Base-by-base conservation (phyloP, 1,140 invertebrate species). In the Triops longicaudatus region DNA sequence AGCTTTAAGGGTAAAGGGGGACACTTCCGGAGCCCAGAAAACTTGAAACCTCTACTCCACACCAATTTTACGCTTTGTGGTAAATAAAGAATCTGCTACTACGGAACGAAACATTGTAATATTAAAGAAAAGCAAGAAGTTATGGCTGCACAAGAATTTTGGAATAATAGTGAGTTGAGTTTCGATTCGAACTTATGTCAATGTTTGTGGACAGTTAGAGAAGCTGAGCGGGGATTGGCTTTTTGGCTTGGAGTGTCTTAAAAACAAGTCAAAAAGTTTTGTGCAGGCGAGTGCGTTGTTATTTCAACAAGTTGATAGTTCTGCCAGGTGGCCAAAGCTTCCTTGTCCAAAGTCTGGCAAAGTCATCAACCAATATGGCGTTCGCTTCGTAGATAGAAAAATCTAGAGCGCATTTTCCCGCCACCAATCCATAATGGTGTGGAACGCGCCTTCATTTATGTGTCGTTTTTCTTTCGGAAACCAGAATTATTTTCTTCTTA, bases 291-390 rank as follows among this genome's bases (percentile, higher is more conserved):
- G n/a, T 63, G 7, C 50, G 50, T 63, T 63, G 50, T 63, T 63
- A 63, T 63, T 63, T 63, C 50, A 63, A 63, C 50, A 63, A 63
- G 50, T 63, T 63, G 50, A 63, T 63, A 63, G 50, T 63, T 63
- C 50, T 63, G 50, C 50, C 50, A 63, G 50, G 50, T 63, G 50
- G 50, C 50, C 50, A 22, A 63, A 22, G 7, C 31, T 22, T 63
- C 50, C 50, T 63, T 63, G 50, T 63, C 50, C 17, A 37, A 37
- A 63, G 50, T 63, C 50, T 63, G 50, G 50, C 50, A 63, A 63
- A 63, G 50, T 63, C 50, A 63, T 63, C 50, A 63, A 22, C 50
- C 50, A 63, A 63, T 22, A 17, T 63, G 17, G 50, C 22, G 22
- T 37, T 17, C 50, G 50, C 17, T n/a, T 63, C 14, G 50, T 63